Conservation (phyloP, 2,797 vertebrate species). For the Halcyon badia region DNA sequence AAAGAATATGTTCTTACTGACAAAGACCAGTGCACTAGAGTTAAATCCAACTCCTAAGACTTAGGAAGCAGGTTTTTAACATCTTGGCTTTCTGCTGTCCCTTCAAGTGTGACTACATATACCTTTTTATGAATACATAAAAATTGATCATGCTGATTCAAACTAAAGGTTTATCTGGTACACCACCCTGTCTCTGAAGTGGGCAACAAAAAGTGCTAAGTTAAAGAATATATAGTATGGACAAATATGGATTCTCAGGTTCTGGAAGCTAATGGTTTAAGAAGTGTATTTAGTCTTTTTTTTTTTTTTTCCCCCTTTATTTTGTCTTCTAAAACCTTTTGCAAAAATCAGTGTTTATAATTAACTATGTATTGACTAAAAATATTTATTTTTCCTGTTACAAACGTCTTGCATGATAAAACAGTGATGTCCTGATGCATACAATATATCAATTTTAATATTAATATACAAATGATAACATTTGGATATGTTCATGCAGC, state of each 20-base stretch:
- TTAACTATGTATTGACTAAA: neutral
- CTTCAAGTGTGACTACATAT: slow-evolving; percentile 2
- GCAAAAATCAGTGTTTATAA: neutral
- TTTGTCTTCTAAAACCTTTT: neutral
- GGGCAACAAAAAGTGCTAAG: neutral
- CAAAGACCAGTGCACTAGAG: neutral
- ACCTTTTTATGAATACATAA: neutral
- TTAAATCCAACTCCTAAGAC: neutral
- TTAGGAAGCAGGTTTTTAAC: neutral
- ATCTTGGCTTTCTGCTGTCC: neutral
- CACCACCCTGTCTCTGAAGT: neutral
- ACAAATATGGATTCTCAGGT: neutral
- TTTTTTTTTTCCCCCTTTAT: neutral
- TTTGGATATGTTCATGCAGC: neutral
- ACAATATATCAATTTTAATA: neutral
- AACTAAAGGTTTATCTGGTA: slow-evolving; percentile 13
- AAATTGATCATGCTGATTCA: neutral
- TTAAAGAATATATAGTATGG: neutral
- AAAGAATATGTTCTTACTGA: slow-evolving; percentile 11
- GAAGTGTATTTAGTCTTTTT: neutral
- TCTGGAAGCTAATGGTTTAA: neutral
- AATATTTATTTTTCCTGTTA: neutral
- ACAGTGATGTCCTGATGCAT: neutral
- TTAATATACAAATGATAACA: neutral
- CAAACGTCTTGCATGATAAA: neutral